phyloP scores from a whole-genome alignment of 2,888 invertebrate species.

The Drosophila paranaensis region DNA sequence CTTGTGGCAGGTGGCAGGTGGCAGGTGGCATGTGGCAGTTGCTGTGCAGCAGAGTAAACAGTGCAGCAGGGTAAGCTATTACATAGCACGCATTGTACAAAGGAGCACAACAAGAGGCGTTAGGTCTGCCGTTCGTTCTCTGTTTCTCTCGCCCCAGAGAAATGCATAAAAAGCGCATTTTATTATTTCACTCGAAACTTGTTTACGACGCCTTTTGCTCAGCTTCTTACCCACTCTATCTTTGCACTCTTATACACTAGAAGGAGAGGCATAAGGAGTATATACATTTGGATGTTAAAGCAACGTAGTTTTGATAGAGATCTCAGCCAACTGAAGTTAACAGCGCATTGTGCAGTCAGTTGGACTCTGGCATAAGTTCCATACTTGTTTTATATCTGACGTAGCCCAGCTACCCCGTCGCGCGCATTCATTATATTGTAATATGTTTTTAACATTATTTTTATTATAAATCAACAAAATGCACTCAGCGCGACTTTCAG shows the following conservation, averaged over 20 bases:
- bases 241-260: slow-evolving; percentile 8
- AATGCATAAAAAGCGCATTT: slow-evolving; percentile 77
- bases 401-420: slow-evolving; percentile 33
- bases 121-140: slow-evolving; percentile 11
- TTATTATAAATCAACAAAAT: slow-evolving; percentile 82
- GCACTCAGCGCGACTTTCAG: slow-evolving; percentile 76
- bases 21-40: neutral
- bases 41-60: slow-evolving; percentile 1
- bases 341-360: neutral
- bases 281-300: neutral
- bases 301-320: neutral
- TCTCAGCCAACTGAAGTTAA: neutral
- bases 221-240: slow-evolving; percentile 13
- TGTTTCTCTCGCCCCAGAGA: slow-evolving; percentile 16
- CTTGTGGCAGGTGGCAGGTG: neutral
- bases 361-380: neutral
- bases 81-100: slow-evolving; percentile 69
- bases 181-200: slow-evolving; percentile 79
- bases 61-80: slow-evolving; percentile 60
- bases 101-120: slow-evolving; percentile 20
- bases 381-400: slow-evolving; percentile 37
- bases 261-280: neutral
- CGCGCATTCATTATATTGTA: slow-evolving; percentile 80
- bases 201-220: slow-evolving; percentile 66
- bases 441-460: slow-evolving; percentile 81